These are phyloP conservation scores for Perizoma flavofasciatum DNA, from an alignment of 2,888 invertebrate genomes.

Conservation along the genomic window DNA sequence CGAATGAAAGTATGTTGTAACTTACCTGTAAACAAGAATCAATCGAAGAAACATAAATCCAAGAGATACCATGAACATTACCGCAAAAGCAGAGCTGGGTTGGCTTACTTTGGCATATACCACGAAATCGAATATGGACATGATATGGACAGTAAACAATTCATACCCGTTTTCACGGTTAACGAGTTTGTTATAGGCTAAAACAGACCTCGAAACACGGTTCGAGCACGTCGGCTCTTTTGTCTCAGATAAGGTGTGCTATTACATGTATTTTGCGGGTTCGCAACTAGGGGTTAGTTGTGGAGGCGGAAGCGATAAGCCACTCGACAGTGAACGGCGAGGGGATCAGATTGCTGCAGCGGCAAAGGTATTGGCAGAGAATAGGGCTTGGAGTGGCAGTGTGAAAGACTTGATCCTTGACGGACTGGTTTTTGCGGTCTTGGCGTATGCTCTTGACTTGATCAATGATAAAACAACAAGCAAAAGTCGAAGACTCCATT, in stretches of 20 bases:
- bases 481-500: too few relatives aligned
- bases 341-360: constrained; percentile 73
- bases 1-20: constrained; percentile 1
- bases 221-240: constrained; percentile 57
- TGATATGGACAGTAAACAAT: constrained; percentile 40
- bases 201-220: constrained; percentile 49
- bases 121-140: constrained; percentile 41
- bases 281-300: constrained; percentile 28
- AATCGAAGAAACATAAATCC: constrained; percentile 12
- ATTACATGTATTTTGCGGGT: constrained; percentile 45
- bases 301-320: constrained; percentile 70
- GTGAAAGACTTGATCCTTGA: constrained; percentile 45
- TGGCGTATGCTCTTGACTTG: not conserved
- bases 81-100: constrained; percentile 8
- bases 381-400: constrained; percentile 57
- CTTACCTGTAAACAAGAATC: constrained; percentile 30
- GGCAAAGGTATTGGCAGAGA: constrained; percentile 60
- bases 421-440: constrained; percentile 32
- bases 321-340: constrained; percentile 56
- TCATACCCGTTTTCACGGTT: constrained; percentile 41
- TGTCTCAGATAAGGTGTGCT: constrained; percentile 61
- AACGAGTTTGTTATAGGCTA: constrained; percentile 40
- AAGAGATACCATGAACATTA: constrained; percentile 1
- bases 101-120: constrained; percentile 28
- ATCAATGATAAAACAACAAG: not conserved